Base-by-base conservation (phyloP, 2,888 invertebrate species). In the Tipula unca region DNA sequence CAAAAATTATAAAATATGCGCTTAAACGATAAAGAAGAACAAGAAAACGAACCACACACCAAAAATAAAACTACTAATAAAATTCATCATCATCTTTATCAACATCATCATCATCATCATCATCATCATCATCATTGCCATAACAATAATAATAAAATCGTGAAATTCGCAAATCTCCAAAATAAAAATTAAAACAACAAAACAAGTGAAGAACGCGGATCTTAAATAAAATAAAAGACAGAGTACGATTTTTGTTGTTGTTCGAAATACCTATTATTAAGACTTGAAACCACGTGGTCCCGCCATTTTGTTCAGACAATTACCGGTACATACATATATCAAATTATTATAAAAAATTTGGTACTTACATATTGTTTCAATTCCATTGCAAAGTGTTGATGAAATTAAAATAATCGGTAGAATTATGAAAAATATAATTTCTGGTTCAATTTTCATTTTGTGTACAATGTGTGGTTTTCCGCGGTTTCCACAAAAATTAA, bases 91-190 rank as follows among this genome's bases (percentile, higher is more conserved):
- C 25, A 69, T 69, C 25, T 69, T 69, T 69, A 69, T 69, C 69
- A 69, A 69, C 69, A 69, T 69, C 69, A 69, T 48, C 69, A 69
- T 69, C 69, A 69, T 69, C 25, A 10, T 25, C 69, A 69, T 69
- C 48, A 48, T 48, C n/a, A n/a, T 39, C 48, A 48, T 48, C 69
- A 69, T 69, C 69, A 69, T 69, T 69, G 25, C 69, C 69, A 69
- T 69, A 20, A 32, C 3, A 32, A 69, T 69, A 69, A 69, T 69
- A 69, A 69, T 69, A 69, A 69, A 69, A 25, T 69, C 69, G 69
- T 69, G 69, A 69, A 69, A 69, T 69, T 69, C 69, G 69, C 69
- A 69, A 69, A 69, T 69, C 69, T 20, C 69, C 69, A 69, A 69
- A 69, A 69, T 10, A 69, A 69, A 69, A 25, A 69, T 69, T 25